phyloP scores from a whole-genome alignment of 2,797 vertebrate species.

The Sebastes kiyomatsui region DNA sequence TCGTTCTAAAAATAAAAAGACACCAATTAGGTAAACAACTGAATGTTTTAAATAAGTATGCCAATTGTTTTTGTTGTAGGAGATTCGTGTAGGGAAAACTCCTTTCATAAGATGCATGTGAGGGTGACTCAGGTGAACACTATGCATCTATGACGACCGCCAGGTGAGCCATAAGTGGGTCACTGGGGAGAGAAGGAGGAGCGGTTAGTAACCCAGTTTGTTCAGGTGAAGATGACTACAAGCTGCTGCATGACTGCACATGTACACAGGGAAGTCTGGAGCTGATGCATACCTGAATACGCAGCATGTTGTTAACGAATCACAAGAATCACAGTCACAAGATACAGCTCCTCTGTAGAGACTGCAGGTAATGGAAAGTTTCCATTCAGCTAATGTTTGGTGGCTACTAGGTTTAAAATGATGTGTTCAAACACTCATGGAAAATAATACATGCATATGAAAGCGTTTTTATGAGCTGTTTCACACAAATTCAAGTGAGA shows the following conservation, averaged over 20 bases:
- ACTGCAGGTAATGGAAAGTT: neutral
- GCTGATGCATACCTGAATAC: neutral
- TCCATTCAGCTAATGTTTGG: neutral
- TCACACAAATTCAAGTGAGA: neutral
- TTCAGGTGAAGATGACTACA: conserved; percentile 30
- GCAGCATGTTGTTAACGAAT: neutral
- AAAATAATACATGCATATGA: neutral
- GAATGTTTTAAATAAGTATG: neutral
- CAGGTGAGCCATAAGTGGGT: conserved; percentile 19
- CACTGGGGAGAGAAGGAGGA: conserved; percentile 16
- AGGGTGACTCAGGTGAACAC: conserved; percentile 8
- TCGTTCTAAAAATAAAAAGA: neutral
- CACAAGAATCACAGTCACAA: neutral
- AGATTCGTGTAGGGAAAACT: neutral
- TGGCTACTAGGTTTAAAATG: neutral
- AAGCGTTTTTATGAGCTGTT: neutral
- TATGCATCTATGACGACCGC: conserved; percentile 14
- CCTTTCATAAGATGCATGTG: neutral
- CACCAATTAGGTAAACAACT: neutral
- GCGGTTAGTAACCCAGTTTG: neutral
- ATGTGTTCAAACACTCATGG: neutral
- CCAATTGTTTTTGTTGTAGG: neutral
- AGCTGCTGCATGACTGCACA: neutral
- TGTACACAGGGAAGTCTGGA: conserved; percentile 27
- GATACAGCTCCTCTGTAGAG: neutral